Base-by-base conservation (phyloP, 2,888 invertebrate species). In the Euproctis similis region DNA sequence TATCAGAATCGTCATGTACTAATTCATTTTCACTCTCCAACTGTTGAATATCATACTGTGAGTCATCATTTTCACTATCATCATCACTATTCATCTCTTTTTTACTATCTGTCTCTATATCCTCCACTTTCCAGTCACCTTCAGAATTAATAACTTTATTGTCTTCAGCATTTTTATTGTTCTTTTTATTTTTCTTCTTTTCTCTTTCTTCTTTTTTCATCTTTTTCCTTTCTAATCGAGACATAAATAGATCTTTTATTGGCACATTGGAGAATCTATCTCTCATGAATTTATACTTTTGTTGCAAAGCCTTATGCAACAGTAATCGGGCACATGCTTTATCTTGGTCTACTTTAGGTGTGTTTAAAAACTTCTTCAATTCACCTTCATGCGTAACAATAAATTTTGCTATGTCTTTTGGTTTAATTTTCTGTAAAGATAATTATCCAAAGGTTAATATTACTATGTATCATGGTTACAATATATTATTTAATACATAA, bases 191-290 rank as follows among this genome's bases (percentile, higher is more conserved):
- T 39, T 73, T 73, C 30, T 72, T 58, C 34, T 72, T 67, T 22
- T 75, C 72, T 43, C 51, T 68, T 8, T 62, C 72, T 48, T 85
- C 81, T 30, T 80, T 76, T 32, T 81, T 80, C 1, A 75, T 36
- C 31, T 80, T 77, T 34, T 48, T 42, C 35, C 81, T 68, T 53
- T 84, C 84, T 41, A 70, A 46, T 30, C 84, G 51, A 1, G 84
- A 81, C 81, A 84, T 78, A 2, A 82, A 61, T 5, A 84, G 51
- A 26, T 84, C 82, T 40, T 78, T 55, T 10, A 82, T 80, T 1
- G 78, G 63, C 8, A 81, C 61, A 49, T 74, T 66, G 1, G 62
- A 58, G 39, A 77, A 84, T 36, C 60, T 73, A 2, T 49, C 59
- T 42, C 71, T 66, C 1, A 84, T 62, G 5, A 53, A 51, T 31